phyloP scores from a whole-genome alignment of 1,140 invertebrate genomes.

The Halesus radiatus region DNA sequence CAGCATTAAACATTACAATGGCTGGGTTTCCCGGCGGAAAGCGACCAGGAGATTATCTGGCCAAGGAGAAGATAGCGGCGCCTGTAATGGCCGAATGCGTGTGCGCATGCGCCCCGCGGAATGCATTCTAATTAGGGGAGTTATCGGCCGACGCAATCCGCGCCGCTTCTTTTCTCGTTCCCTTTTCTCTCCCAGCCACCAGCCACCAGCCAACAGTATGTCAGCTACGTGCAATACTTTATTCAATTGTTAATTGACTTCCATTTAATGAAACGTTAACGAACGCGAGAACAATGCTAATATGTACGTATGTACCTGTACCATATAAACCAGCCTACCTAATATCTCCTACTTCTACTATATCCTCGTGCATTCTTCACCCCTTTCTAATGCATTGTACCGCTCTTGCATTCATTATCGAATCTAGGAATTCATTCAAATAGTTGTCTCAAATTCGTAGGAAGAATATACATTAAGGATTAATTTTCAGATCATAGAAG shows the following conservation, averaged over 20 bases:
- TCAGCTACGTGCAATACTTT: conserved; percentile 11
- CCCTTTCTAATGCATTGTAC: no score
- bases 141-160: conserved; percentile 45
- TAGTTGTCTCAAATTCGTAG: no score
- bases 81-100: conserved; percentile 21
- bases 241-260: conserved; percentile 10
- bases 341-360: no score
- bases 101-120: conserved; percentile 23
- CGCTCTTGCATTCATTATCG: no score
- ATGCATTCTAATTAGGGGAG: conserved; percentile 56
- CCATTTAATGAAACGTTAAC: background rate
- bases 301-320: no score
- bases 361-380: no score
- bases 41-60: conserved; percentile 4
- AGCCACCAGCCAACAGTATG: no score
- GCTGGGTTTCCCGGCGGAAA: conserved; percentile 16
- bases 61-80: conserved; percentile 24
- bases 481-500: no score
- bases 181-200: background rate
- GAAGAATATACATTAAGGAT: no score
- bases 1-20: background rate
- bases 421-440: no score
- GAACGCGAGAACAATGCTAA: no score
- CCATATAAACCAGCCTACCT: no score
- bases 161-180: conserved; percentile 21